Conservation (phyloP, 2,888 invertebrate genomes). For the Catonia carolina region DNA sequence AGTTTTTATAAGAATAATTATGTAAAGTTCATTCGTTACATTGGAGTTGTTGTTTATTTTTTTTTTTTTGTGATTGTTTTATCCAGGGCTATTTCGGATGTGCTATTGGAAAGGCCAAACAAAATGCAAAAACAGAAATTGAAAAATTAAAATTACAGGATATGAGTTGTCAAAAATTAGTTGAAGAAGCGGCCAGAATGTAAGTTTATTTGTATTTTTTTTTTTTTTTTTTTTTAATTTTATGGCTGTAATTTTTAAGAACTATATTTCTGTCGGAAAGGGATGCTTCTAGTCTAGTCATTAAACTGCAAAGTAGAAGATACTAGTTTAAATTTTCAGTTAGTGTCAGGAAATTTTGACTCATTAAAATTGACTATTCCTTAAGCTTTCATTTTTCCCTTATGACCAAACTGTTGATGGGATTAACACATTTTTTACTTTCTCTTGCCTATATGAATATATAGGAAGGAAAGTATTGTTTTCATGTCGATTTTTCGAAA, state of each 20-base stretch:
- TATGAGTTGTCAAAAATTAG: slow-evolving; percentile 75
- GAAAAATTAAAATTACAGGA: slow-evolving; percentile 89
- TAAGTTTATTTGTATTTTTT: slow-evolving; percentile 43
- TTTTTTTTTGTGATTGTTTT: too few relatives aligned
- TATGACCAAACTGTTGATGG: too few relatives aligned
- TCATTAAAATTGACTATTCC: too few relatives aligned
- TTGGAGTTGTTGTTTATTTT: too few relatives aligned
- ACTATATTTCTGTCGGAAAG: background rate
- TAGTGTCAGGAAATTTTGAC: background rate
- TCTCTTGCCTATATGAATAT: too few relatives aligned
- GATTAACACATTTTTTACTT: too few relatives aligned
- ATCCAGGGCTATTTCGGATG: slow-evolving; percentile 88
- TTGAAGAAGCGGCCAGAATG: slow-evolving; percentile 94
- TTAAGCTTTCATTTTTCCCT: too few relatives aligned
- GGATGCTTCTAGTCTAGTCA: background rate
- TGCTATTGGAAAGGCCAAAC: slow-evolving; percentile 97
- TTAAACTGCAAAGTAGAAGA: background rate
- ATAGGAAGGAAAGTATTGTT: too few relatives aligned
- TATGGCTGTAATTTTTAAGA: background rate
- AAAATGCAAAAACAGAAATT: slow-evolving; percentile 98
- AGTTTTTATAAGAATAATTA: too few relatives aligned
- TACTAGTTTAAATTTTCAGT: background rate
- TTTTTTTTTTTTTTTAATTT: background rate
- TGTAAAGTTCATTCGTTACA: too few relatives aligned
- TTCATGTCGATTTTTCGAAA: too few relatives aligned